Percentiles rank a stretch among this genome's conserved stretches.
Evolutionary conservation across 1,140 invertebrate species (phyloP).

Genomic region (Uloborus diversus): DNA sequence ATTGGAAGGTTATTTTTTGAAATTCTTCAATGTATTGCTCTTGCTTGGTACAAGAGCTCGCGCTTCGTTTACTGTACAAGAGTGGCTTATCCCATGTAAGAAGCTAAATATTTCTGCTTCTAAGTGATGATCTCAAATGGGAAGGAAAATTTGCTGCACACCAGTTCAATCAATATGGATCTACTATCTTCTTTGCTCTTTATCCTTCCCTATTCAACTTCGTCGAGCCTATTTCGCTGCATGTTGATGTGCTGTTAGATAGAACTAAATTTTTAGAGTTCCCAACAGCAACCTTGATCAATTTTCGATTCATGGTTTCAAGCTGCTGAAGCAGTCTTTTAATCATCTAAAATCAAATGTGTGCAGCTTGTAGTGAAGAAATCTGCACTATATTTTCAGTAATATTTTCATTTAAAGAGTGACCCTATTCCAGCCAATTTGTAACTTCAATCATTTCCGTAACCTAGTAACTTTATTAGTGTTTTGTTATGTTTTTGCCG

Average conservation of each 20-base stretch:
- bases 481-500: conserved; percentile 44
- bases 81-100: not conserved
- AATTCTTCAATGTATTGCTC: not conserved
- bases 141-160: not conserved
- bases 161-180: not conserved
- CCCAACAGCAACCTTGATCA: not conserved
- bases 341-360: conserved; percentile 16
- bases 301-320: conserved; percentile 8
- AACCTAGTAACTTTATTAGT: conserved; percentile 29
- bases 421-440: conserved; percentile 49
- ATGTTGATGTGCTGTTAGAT: conserved; percentile 26
- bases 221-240: conserved; percentile 23
- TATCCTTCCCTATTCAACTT: conserved; percentile 13
- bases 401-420: conserved; percentile 36
- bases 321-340: conserved; percentile 12
- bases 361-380: conserved; percentile 43
- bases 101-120: not conserved
- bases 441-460: conserved; percentile 25
- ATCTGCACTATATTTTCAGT: conserved; percentile 10
- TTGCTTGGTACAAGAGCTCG: not conserved
- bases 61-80: not conserved
- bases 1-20: conserved; percentile 6
- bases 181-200: conserved; percentile 22
- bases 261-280: conserved; percentile 20
- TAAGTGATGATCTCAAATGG: conserved; percentile 21